Evolutionary conservation across 2,113 vertebrate genomes (phyloP).

Genomic region (Puma concolor): DNA sequence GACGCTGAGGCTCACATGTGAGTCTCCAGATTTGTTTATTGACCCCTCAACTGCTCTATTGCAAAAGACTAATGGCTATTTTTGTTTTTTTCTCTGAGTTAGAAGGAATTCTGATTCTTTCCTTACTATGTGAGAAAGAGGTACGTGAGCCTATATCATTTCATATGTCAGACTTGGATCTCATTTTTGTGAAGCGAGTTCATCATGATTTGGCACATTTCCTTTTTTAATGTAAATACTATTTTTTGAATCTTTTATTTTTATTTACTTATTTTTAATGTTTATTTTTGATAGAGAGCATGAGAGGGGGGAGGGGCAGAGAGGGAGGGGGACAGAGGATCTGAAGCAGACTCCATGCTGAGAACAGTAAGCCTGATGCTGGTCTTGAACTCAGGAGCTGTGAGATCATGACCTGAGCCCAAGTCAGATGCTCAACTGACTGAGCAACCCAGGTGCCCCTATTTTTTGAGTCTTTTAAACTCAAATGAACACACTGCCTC

Average conservation of each 20-base stretch:
- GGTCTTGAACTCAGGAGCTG: too few relatives aligned
- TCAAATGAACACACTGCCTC: neutral
- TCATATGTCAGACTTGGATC: neutral
- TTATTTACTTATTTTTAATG: too few relatives aligned
- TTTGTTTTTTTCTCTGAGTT: neutral
- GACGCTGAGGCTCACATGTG: neutral
- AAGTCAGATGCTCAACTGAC: too few relatives aligned
- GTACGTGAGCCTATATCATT: neutral
- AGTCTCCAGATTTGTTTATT: neutral
- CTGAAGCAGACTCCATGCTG: too few relatives aligned
- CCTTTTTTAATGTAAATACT: neutral
- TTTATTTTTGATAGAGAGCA: neutral
- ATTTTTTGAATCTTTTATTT: neutral
- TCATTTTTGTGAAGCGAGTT: neutral
- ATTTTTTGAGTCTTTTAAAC: neutral
- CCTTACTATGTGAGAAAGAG: neutral
- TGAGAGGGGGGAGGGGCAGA: too few relatives aligned
- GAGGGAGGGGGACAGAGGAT: too few relatives aligned
- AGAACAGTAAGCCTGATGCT: too few relatives aligned
- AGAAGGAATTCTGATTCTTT: conserved; percentile 3
- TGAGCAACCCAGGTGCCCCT: too few relatives aligned
- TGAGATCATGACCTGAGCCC: too few relatives aligned
- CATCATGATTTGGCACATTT: neutral
- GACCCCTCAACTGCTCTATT: neutral
- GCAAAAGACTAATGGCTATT: neutral